A percentile compares a stretch with the other conserved stretches of the same genome.
phyloP scores from a whole-genome alignment of 2,113 vertebrate species.

The Tachysurus fulvidraco region DNA sequence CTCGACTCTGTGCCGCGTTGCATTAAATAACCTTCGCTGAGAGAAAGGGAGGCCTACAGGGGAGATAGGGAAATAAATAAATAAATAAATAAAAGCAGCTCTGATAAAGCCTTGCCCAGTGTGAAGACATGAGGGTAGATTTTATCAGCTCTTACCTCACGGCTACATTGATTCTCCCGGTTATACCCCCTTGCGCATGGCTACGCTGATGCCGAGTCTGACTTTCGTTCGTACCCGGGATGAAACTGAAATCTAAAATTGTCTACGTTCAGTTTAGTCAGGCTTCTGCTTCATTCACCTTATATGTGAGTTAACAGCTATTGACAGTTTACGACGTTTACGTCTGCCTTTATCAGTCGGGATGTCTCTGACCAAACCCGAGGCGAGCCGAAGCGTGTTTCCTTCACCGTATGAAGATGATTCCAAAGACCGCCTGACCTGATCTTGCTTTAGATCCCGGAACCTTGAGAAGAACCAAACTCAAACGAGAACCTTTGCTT shows the following conservation, averaged over 20 bases:
- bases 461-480: neutral
- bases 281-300: neutral
- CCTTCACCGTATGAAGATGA: no score
- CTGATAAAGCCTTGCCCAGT: slow-evolving; percentile 63
- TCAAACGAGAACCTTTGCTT: no score
- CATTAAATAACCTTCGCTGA: slow-evolving; percentile 64
- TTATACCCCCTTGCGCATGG: neutral
- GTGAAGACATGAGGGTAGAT: slow-evolving; percentile 61
- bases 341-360: neutral
- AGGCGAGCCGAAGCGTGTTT: neutral
- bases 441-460: neutral
- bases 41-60: slow-evolving; percentile 53
- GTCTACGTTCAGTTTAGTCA: neutral
- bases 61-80: slow-evolving; percentile 25
- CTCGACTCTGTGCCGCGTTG: slow-evolving; percentile 54
- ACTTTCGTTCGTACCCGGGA: neutral
- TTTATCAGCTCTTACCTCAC: slow-evolving; percentile 60
- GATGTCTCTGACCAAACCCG: neutral
- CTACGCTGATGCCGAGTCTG: no score
- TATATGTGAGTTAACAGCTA: neutral
- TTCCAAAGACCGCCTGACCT: neutral
- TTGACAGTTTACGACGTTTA: neutral
- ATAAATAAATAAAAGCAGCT: slow-evolving; percentile 50
- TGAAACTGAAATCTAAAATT: no score
- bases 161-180: slow-evolving; percentile 36